Evolutionary conservation across 1,140 invertebrate species (phyloP), one percentile per base, ranked within the genome.

Genomic region (Neodiprion virginianus): DNA sequence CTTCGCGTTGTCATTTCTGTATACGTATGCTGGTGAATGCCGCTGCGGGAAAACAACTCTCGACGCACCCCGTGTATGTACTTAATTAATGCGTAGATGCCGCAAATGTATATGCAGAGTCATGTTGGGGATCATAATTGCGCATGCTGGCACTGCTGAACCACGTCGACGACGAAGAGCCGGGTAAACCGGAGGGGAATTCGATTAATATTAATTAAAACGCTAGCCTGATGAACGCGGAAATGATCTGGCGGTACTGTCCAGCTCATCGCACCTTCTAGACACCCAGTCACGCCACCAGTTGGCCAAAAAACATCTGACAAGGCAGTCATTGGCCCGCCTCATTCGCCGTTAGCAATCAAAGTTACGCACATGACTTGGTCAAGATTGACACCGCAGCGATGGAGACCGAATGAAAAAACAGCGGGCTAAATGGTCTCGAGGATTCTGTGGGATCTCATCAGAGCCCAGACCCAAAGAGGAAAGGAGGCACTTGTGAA

Each of bases 121-220:
- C 28, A 40, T 40, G 28, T 40, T 40, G 28, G 28, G 28, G 61
- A 68, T 76, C 79, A 78, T 75, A 82, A 83, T 84, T 83, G 82
- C 77, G 82, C 80, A 76, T 78, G 74, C 77, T 76, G 76, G 74
- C 77, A 74, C 77, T 68, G 65, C 74, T n/a, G 69, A 49, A 69
- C 50, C 74, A 49, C 73, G 75, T 65, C 71, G 72, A 65, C 75
- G 80, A 82, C 82, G 79, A 80, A 76, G 75, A 47, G 67, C 48
- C 50, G 72, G 47, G 50, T 28, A 28, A 28, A 50, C 67, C 72
- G 71, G 79, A 79, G 71, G 74, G 72, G 48, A 72, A 77, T 80
- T 83, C 82, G 83, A 85, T 85, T 83, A 84, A 85, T 84, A 83
- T 85, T 84, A 83, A 85, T 83, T 82, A 82, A 83, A 84, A 83